Evolutionary conservation across 2,797 vertebrate genomes (phyloP), one percentile per base, ranked within the genome.

Genomic region (Pangasius sanitwongsei): DNA sequence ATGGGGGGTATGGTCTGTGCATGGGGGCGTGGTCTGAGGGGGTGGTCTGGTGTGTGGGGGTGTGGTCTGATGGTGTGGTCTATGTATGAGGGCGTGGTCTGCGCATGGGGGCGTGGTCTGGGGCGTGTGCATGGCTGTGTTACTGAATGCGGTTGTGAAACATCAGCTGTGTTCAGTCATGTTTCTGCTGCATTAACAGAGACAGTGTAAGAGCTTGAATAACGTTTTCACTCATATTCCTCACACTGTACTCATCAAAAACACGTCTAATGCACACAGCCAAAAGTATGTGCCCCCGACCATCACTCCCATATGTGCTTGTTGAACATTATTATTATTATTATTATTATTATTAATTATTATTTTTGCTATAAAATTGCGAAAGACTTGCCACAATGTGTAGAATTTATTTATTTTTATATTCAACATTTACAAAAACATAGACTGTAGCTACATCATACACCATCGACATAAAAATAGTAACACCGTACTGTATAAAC

Each of bases 341-440:
- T 50, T 50, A 50, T 50, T 50, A 50, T 28, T 44, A 44, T 11
- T 37, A 41, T 4, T 44, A 41, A 23, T 44, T 44, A 41, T 44
- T 23, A 44, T 23, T 44, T 88, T 84, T 89, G 84, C 80, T 89
- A 86, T 87, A 31, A 44, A 57, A 55, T n/a, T 0, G 4, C 18
- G 7, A 20, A 74, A 74, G 23, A 37, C 23, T 81, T 28, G 9
- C 11, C 80, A 41, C 20, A 61, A 34, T 25, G 34, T 61, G 55
- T 83, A 41, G 20, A 83, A 41, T 61, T 1, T 59, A 20, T 63
- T 83, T 44, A 83, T 44, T 61, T 83, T 25, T 59, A 34, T 25
- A 31, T 20, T 55, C 28, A 81, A 37, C 55, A 61, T 44, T 83
- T 63, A 63, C 34, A 61, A 63, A 83, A 83, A 13, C 8, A 55